Evolutionary conservation across 2,797 vertebrate genomes (phyloP).

Genomic region (Cirrhinus mrigala): DNA sequence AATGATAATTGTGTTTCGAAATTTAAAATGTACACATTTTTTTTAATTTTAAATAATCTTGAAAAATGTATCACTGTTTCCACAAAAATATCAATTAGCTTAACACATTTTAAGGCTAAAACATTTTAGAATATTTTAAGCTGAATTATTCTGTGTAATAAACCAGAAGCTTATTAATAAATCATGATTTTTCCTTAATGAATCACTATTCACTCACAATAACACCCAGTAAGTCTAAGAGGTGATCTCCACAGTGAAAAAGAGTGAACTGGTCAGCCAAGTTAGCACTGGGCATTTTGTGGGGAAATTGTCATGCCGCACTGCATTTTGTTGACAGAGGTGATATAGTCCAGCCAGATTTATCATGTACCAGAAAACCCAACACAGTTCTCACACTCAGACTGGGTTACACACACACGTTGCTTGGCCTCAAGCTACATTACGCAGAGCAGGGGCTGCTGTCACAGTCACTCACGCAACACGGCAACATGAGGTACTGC

Average conservation of each 20-base stretch:
- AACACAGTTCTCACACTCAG: constrained; percentile 50
- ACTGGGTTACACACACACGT: constrained; percentile 35
- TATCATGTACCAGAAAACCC: constrained; percentile 40
- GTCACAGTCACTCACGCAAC: constrained; percentile 53
- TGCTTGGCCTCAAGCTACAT: constrained; percentile 34
- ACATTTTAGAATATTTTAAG: too few relatives aligned
- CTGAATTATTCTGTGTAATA: too few relatives aligned
- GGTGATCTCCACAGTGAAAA: not conserved
- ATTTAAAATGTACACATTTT: too few relatives aligned
- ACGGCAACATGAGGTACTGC: constrained; percentile 38
- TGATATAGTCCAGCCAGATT: constrained; percentile 48
- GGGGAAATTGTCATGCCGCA: not conserved
- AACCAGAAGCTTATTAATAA: too few relatives aligned
- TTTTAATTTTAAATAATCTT: too few relatives aligned
- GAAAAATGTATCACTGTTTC: too few relatives aligned
- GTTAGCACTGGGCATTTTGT: not conserved
- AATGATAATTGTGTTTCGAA: too few relatives aligned
- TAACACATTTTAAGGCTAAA: too few relatives aligned
- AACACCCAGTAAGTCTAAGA: not conserved
- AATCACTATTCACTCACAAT: not conserved
- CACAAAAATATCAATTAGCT: too few relatives aligned
- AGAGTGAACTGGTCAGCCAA: not conserved
- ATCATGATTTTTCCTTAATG: too few relatives aligned
- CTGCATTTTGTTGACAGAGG: constrained; percentile 56
- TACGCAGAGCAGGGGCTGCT: constrained; percentile 43